Conservation (phyloP, 37 sponge, comb jelly and placozoan genomes). For the Mnemiopsis leidyi region DNA sequence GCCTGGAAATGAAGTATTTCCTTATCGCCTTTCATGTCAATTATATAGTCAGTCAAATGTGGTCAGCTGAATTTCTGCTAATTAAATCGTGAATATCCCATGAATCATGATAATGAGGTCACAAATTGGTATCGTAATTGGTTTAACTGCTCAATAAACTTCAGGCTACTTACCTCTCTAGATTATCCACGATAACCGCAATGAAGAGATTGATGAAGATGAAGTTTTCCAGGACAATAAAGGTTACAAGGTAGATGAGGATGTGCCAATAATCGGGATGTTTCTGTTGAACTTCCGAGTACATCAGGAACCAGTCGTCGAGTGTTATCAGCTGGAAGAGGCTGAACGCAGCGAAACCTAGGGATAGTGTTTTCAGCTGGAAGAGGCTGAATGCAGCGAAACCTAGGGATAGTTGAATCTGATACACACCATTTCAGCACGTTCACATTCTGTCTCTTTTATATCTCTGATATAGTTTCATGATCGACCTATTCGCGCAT, state of each 20-base stretch:
- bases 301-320: constrained; percentile 90
- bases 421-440: no score
- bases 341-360: constrained; percentile 72
- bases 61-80: no score
- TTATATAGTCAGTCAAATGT: no score
- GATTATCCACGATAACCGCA: constrained; percentile 90
- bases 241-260: constrained; percentile 74
- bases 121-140: no score
- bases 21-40: no score
- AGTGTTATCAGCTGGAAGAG: constrained; percentile 88
- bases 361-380: constrained; percentile 78
- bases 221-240: constrained; percentile 85
- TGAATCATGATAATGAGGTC: no score
- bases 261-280: constrained; percentile 77
- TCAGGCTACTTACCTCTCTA: constrained; percentile 67
- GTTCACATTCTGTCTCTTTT: no score
- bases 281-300: constrained; percentile 67
- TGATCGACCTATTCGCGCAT: no score
- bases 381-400: constrained; percentile 79
- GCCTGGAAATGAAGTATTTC: no score
- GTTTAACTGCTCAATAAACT: no score
- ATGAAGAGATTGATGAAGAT: constrained; percentile 80
- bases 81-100: no score
- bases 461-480: no score
- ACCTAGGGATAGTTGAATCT: neutral